Evolutionary conservation across 2,888 invertebrate genomes (phyloP), one percentile per base, ranked within the genome.

Genomic region (Operophtera brumata): DNA sequence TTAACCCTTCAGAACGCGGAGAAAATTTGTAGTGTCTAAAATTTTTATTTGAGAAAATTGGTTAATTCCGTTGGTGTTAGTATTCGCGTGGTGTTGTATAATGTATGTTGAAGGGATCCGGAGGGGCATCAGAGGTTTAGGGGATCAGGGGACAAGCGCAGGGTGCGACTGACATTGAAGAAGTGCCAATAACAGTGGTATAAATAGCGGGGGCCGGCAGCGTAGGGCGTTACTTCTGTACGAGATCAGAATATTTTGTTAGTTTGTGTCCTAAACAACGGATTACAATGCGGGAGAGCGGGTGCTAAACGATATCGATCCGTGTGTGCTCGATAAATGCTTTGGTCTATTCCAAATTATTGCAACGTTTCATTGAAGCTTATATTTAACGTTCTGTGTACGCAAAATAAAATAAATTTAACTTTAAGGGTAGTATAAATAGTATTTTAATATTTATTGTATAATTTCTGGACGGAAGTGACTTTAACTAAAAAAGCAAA

Each of bases 81-180:
- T 73, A 82, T 84, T 85, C 85, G 79, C 81, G 84, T 80, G 80
- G 82, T 82, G 84, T 84, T 75, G 75, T 73, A 80, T 86, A 86
- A 87, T 86, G 85, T 83, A 80, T 86, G 86, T 83, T 67, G 76
- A 74, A 78, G 80, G 82, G 80, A 73, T 75, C 68, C 64, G 62
- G 71, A 75, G 79, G 75, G 78, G 79, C 74, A 77, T 74, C 77
- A 66, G 70, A 78, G 78, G 82, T 75, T 79, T 77, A 75, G 75
- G 74, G 82, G 80, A 77, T 79, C 76, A 78, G 77, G 83, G 84
- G 80, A 79, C 75, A 77, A 74, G 74, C 81, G 71, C 86, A 86
- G 90, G 90, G 90, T 91, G 91, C 89, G 90, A 76, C 84, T 90
- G 91, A 91, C 91, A 90, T 88, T 91, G 91, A 91, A 90, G 91